phyloP scores from a whole-genome alignment of 2,113 vertebrate genomes.

The Zeus faber region DNA sequence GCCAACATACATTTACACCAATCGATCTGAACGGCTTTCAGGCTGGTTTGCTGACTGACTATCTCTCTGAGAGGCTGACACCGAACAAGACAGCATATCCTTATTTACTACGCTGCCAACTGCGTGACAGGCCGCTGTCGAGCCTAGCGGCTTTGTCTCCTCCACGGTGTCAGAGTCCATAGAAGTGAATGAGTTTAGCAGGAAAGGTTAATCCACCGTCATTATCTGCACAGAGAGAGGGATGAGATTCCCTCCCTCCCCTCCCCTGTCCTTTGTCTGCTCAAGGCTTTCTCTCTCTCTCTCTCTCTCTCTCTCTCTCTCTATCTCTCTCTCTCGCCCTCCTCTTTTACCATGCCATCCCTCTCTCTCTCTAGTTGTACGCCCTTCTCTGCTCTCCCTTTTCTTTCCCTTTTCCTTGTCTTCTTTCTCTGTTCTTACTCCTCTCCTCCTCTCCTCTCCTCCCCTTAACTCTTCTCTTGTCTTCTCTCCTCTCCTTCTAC shows the following conservation, averaged over 20 bases:
- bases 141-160: conserved; percentile 3
- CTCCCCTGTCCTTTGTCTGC: not conserved
- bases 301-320: not conserved
- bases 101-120: conserved; percentile 1
- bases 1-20: too few species aligned
- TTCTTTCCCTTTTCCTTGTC: not conserved
- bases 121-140: conserved; percentile 8
- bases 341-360: not conserved
- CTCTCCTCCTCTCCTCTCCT: not conserved
- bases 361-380: not conserved
- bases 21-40: too few species aligned
- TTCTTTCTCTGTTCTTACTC: too few species aligned
- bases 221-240: conserved; percentile 21
- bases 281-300: not conserved
- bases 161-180: conserved; percentile 12
- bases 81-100: not conserved
- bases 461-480: not conserved
- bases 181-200: conserved; percentile 34
- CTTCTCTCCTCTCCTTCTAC: not conserved
- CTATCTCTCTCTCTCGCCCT: too few species aligned
- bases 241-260: not conserved
- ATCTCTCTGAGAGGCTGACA: too few species aligned
- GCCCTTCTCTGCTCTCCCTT: not conserved
- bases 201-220: conserved; percentile 39
- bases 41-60: too few species aligned